Evolutionary conservation across 2,888 invertebrate genomes (phyloP), one percentile per base, ranked within the genome.

Genomic region (Pyrrhosoma nymphula): DNA sequence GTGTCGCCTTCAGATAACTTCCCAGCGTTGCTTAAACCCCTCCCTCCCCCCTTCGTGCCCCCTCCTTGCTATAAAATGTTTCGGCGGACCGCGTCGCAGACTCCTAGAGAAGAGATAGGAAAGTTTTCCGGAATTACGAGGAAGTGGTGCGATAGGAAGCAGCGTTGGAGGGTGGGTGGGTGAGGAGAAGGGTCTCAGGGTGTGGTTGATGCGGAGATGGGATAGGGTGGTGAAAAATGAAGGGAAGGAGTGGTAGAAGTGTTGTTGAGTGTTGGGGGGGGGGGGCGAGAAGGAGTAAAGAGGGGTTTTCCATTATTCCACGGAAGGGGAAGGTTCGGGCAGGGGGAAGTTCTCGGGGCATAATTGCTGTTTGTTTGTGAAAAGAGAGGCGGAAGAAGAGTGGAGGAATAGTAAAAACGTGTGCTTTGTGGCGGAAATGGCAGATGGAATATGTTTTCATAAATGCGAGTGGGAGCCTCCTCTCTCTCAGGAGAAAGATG

Each of bases 101-200:
- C 82, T 82, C 35, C 30, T 82, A 30, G 60, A 60, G 82, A 82
- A 82, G 35, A 82, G 82, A 82, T 82, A 82, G 82, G 35, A 82
- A 82, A 82, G 82, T 82, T 82, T 82, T 82, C 30, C 82, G 14
- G 82, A 35, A 82, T 82, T 82, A 18, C 82, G 82, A 14, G 82
- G 35, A 82, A 82, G 18, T 35, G 82, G 82, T 18, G 35, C 12
- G 30, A 82, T 35, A 35, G 35, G 30, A 82, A 18, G 82, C 14
- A 4, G 35, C 12, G 60, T 0, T 0, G 2, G 18, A 12, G 6
- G 0, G 35, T 6, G 12, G 26, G 69, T 69, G 26, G n/a, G 20
- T 3, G 60, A 4, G 60, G 10, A 12, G 60, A 2, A 60, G 20
- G 60, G 60, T 14, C 20, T 60, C 18, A 12, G 60, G 69, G 26